Evolutionary conservation across 2,888 invertebrate species (phyloP), one percentile per base, ranked within the genome.

Genomic region (Chrysina gloriosa): DNA sequence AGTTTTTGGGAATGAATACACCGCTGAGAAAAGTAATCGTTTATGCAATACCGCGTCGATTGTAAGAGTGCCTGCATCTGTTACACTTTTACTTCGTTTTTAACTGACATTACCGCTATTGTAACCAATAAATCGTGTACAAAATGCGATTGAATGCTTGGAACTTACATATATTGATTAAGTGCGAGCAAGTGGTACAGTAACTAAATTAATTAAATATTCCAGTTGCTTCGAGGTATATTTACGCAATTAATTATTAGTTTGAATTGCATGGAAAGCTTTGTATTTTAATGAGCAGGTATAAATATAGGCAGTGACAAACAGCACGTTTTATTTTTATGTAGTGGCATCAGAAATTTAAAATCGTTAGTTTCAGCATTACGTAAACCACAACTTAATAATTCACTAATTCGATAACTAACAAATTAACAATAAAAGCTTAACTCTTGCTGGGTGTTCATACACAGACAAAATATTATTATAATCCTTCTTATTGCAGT

Each of bases 1-100:
- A 21, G 52, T 16, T 52, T 52, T 52, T 29, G 52, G 14, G 19
- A 52, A 14, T 52, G 52, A 52, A 52, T 6, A 39, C n/a, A 50
- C 25, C 31, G 52, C 34, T 4, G 52, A 31, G 52, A 52, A 50
- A 52, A 52, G 19, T 52, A 19, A 52, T 16, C 19, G 52, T 52
- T 52, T 52, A 31, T 19, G 52, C 19, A 31, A 52, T 19, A 29
- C 31, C 9, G 19, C 16, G 4, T 19, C 19, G 14, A 31, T 52
- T 29, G 27, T 9, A 52, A 31, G 9, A 7, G 29, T 45, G 36
- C 6, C 23, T 39, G n/a, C 36, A 56, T 25, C 36, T 56, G 56
- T 36, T 36, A 36, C 19, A 21, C 36, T 36, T 56, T 56, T 56
- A 36, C 21, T 39, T 36, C 11, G 21, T 56, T 36, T 50, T n/a